These are phyloP conservation scores for Anarhynchus alexandrinus DNA, from an alignment of 2,113 vertebrate genomes.

Conservation along the genomic window DNA sequence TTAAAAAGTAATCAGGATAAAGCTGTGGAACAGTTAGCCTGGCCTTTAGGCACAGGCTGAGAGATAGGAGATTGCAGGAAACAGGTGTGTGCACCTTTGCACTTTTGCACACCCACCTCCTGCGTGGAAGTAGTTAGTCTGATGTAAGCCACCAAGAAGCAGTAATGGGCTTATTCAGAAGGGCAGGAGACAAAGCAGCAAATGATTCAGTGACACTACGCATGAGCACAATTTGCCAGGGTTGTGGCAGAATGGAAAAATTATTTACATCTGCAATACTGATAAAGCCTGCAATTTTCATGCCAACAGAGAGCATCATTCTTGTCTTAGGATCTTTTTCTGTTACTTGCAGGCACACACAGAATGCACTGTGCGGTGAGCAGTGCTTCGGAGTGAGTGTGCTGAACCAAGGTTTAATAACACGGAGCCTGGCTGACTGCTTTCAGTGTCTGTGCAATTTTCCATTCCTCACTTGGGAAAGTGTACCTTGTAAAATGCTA, in stretches of 20 bases:
- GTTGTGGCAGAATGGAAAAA: not conserved
- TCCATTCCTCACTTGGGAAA: conserved; percentile 25
- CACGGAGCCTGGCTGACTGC: not conserved
- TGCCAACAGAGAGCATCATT: not conserved
- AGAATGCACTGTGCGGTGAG: not conserved
- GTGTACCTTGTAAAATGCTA: conserved; percentile 35
- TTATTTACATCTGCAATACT: not conserved
- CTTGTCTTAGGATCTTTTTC: not conserved
- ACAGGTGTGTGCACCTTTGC: not conserved
- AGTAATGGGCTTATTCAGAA: not conserved
- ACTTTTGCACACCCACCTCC: not conserved
- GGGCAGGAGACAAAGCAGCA: not conserved
- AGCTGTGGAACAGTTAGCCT: not conserved
- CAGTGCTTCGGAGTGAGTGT: not conserved
- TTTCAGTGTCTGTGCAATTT: conserved; percentile 1
- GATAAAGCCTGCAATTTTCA: not conserved
- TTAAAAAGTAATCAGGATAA: not conserved
- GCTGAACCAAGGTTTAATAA: not conserved
- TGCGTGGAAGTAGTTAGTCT: not conserved
- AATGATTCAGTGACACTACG: rapidly evolving
- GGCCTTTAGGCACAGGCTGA: not conserved
- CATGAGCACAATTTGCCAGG: not conserved
- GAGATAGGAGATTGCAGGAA: not conserved
- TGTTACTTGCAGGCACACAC: not conserved
- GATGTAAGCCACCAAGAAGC: not conserved